Conservation (phyloP, 1,140 invertebrate species). For the Pseudoatta argentina region DNA sequence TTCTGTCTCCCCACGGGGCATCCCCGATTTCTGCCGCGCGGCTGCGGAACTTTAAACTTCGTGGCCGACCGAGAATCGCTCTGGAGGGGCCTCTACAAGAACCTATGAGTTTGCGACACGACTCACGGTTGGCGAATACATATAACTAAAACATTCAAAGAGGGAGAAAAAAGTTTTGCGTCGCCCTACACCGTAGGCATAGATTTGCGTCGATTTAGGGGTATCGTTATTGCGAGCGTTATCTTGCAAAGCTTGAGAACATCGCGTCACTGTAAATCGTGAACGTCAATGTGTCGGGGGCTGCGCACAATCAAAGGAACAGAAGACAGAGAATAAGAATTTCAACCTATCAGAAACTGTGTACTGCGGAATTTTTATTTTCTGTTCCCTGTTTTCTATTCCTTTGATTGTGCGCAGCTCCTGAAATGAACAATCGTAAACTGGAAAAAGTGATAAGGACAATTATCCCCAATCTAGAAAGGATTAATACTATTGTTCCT, state of each 20-base stretch:
- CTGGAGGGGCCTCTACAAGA: slow-evolving; percentile 65
- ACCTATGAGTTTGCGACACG: slow-evolving; percentile 70
- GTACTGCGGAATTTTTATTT: too few relatives aligned
- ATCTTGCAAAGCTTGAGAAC: background rate
- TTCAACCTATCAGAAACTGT: too few relatives aligned
- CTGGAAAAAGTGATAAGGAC: background rate
- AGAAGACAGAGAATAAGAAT: too few relatives aligned
- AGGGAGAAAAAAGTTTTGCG: slow-evolving; percentile 63
- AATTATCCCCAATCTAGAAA: slow-evolving; percentile 1
- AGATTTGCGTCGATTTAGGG: slow-evolving; percentile 36
- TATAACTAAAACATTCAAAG: slow-evolving; percentile 70
- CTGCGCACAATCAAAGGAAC: too few relatives aligned
- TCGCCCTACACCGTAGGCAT: background rate
- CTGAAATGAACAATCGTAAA: background rate
- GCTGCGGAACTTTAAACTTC: slow-evolving; percentile 70
- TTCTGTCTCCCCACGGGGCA: slow-evolving; percentile 69
- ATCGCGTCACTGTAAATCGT: background rate
- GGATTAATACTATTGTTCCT: background rate
- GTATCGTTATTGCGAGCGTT: slow-evolving; percentile 5
- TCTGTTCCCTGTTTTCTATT: too few relatives aligned
- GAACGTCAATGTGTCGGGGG: background rate
- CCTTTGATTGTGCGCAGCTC: too few relatives aligned
- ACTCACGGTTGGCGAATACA: slow-evolving; percentile 64
- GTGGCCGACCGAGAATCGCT: slow-evolving; percentile 58
- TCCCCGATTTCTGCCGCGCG: slow-evolving; percentile 61